phyloP scores from a whole-genome alignment of 2,888 invertebrate species.

The Eupithecia abbreviata region DNA sequence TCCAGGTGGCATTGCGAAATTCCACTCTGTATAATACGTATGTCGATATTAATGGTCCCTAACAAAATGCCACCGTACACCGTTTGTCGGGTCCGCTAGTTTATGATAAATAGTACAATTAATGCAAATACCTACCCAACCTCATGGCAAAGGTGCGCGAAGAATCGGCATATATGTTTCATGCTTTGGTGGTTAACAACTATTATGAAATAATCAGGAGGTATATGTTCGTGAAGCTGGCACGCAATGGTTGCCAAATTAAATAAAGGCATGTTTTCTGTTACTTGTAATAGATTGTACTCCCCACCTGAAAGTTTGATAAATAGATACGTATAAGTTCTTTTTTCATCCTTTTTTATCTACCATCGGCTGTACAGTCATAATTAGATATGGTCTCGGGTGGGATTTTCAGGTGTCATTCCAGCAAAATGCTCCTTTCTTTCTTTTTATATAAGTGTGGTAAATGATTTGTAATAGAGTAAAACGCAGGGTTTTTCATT shows the following conservation, averaged over 20 bases:
- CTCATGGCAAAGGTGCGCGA: not conserved
- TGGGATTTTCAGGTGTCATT: too few relatives aligned
- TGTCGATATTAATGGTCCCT: too few relatives aligned
- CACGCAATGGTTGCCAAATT: not conserved
- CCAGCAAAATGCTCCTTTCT: too few relatives aligned
- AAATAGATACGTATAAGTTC: too few relatives aligned
- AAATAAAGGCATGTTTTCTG: not conserved
- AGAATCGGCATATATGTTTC: not conserved
- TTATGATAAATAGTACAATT: not conserved
- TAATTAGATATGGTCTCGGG: too few relatives aligned
- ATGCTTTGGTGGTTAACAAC: not conserved
- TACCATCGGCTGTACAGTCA: too few relatives aligned
- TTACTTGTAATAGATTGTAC: not conserved
- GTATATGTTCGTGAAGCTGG: not conserved
- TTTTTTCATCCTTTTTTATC: too few relatives aligned
- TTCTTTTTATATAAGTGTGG: too few relatives aligned
- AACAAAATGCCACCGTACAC: too few relatives aligned
- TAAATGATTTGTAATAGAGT: not conserved
- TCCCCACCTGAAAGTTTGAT: not conserved
- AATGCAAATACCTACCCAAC: constrained; percentile 5
- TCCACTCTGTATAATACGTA: too few relatives aligned
- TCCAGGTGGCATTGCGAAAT: too few relatives aligned
- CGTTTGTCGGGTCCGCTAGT: too few relatives aligned
- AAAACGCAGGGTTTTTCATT: not conserved
- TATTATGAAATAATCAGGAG: not conserved